These are phyloP conservation scores for Apolygus lucorum DNA, from an alignment of 1,140 invertebrate species.

Conservation along the genomic window DNA sequence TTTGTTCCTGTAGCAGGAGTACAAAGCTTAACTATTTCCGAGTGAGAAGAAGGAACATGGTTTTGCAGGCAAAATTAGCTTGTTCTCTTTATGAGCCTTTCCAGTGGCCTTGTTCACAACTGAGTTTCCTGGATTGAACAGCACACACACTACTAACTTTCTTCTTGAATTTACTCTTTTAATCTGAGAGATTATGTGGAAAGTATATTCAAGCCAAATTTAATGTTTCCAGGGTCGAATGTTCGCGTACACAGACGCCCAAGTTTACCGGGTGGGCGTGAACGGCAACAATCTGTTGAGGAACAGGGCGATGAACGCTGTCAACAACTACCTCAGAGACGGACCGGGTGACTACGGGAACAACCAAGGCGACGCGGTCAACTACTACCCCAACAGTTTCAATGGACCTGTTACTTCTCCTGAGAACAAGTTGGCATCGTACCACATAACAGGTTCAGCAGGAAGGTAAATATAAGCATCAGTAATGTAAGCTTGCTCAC, in stretches of 20 bases:
- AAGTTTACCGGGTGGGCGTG: slow-evolving; percentile 81
- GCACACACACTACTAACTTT: no score
- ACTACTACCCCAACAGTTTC: slow-evolving; percentile 94
- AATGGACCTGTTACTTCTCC: slow-evolving; percentile 56
- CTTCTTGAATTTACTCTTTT: no score
- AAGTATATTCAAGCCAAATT: no score
- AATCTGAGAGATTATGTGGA: no score
- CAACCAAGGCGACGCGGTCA: slow-evolving; percentile 70
- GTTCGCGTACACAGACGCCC: slow-evolving; percentile 90
- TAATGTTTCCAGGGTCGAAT: slow-evolving; percentile 77
- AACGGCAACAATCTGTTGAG: slow-evolving; percentile 89
- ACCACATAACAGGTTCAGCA: slow-evolving; percentile 42
- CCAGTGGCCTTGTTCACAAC: no score
- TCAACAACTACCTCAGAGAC: slow-evolving; percentile 75
- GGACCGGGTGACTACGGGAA: slow-evolving; percentile 46
- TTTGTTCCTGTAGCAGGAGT: no score
- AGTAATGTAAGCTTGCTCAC: no score
- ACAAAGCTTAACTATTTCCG: no score
- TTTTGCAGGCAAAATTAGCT: no score
- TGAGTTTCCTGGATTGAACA: no score
- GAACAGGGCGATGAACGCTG: slow-evolving; percentile 71
- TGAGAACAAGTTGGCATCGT: slow-evolving; percentile 40
- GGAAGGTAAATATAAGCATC: slow-evolving; percentile 19
- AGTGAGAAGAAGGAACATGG: no score
- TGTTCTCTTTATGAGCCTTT: no score